phyloP scores from a whole-genome alignment of 2,113 vertebrate species.

The Amblyornis subalaris region DNA sequence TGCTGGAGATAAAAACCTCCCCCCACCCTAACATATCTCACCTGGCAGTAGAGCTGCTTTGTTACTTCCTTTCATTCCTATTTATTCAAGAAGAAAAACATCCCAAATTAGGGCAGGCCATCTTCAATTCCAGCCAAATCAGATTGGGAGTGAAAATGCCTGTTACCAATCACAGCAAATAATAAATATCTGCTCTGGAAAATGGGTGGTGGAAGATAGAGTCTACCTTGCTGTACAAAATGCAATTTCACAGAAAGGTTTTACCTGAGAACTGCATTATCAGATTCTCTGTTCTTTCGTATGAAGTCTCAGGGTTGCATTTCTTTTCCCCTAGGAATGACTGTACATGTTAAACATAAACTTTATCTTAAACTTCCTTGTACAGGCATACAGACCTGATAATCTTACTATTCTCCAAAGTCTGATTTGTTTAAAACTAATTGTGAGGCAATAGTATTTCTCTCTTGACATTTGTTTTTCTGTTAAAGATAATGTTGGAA shows the following conservation, averaged over 20 bases:
- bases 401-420: neutral
- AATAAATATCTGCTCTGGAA: neutral
- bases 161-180: neutral
- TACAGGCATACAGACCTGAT: constrained; percentile 20
- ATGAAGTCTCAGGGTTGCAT: neutral
- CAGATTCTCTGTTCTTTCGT: neutral
- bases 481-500: constrained; percentile 68
- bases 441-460: constrained; percentile 57
- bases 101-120: neutral
- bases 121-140: neutral
- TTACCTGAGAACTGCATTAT: neutral
- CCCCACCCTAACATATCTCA: neutral
- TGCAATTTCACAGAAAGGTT: neutral
- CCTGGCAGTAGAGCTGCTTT: neutral
- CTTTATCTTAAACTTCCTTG: neutral
- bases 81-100: neutral
- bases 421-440: constrained; percentile 53
- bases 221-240: neutral
- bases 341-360: neutral
- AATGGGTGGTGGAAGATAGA: neutral
- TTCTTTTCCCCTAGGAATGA: neutral
- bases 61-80: neutral
- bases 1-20: neutral
- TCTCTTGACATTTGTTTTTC: constrained; percentile 64
- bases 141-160: neutral